A percentile compares a stretch with the other conserved stretches of the same genome.
These are phyloP conservation scores for Automeris io DNA, from an alignment of 2,888 invertebrate species.

Conservation along the genomic window DNA sequence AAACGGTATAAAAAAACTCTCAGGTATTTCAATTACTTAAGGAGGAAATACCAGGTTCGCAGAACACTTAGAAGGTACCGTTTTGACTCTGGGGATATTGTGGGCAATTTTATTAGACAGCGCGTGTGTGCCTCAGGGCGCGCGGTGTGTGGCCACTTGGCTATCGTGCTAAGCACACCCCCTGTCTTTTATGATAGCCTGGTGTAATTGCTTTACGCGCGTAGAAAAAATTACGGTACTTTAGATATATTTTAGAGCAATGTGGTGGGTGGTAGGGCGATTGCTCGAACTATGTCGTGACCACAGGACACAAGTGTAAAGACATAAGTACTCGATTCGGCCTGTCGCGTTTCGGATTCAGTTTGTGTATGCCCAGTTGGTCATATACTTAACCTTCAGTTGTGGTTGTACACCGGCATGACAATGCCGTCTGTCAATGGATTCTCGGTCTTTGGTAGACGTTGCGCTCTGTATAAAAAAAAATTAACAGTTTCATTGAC, in stretches of 20 bases:
- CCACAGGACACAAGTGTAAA: too few relatives aligned
- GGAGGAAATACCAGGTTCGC: conserved; percentile 31
- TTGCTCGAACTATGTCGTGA: too few relatives aligned
- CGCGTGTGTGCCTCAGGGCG: conserved; percentile 60
- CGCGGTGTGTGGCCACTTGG: conserved; percentile 56
- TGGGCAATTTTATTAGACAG: conserved; percentile 35
- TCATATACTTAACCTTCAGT: too few relatives aligned
- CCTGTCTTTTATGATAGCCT: conserved; percentile 43
- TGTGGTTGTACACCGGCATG: too few relatives aligned
- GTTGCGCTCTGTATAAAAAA: not conserved
- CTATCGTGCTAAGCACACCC: conserved; percentile 45
- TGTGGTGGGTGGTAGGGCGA: too few relatives aligned
- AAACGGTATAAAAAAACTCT: conserved; percentile 5
- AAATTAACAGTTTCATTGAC: conserved; percentile 7
- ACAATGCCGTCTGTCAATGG: too few relatives aligned
- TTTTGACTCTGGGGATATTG: conserved; percentile 23
- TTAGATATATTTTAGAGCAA: too few relatives aligned
- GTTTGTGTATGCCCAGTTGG: too few relatives aligned
- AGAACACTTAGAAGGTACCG: conserved; percentile 42
- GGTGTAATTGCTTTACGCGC: conserved; percentile 30
- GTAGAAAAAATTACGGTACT: too few relatives aligned
- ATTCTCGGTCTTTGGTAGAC: too few relatives aligned
- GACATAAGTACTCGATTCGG: too few relatives aligned
- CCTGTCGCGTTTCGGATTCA: too few relatives aligned
- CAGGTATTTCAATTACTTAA: conserved; percentile 17